These are phyloP conservation scores for Fulica atra DNA, from an alignment of 2,113 vertebrate species.

Conservation along the genomic window DNA sequence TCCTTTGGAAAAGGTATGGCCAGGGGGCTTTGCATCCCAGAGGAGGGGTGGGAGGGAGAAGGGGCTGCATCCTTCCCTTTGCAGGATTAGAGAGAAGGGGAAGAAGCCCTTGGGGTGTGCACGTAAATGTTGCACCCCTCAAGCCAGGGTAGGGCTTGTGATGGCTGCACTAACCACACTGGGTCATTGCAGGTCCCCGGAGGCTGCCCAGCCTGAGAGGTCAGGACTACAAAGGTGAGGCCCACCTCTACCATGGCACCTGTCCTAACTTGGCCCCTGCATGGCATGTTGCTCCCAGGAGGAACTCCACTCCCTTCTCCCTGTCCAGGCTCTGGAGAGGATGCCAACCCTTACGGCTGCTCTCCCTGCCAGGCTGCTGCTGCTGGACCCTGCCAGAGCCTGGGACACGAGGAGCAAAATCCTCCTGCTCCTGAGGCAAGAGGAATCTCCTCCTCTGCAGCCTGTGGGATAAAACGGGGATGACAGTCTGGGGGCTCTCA, in stretches of 20 bases:
- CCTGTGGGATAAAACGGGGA: fast-evolving
- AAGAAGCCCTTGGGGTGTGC: fast-evolving
- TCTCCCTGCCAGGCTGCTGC: neutral
- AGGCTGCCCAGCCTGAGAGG: neutral
- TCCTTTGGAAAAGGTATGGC: conserved; percentile 75
- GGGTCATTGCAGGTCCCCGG: conserved; percentile 11
- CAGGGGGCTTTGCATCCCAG: fast-evolving
- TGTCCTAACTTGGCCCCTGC: fast-evolving
- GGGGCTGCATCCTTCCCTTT: neutral
- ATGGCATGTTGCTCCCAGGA: neutral
- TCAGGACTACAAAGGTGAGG: conserved; percentile 50
- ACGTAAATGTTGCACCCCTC: no score
- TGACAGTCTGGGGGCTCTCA: neutral
- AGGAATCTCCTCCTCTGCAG: neutral
- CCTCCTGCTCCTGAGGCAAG: neutral
- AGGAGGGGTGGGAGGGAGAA: neutral
- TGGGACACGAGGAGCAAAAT: neutral
- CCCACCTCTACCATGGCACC: fast-evolving
- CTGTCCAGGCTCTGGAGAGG: fast-evolving
- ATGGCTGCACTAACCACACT: neutral
- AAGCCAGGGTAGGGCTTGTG: fast-evolving
- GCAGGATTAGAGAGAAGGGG: neutral
- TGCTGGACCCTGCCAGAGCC: neutral
- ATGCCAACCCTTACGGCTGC: neutral
- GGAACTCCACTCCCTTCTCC: neutral